Conservation (phyloP, 1,140 invertebrate species). For the Drosophila lini region DNA sequence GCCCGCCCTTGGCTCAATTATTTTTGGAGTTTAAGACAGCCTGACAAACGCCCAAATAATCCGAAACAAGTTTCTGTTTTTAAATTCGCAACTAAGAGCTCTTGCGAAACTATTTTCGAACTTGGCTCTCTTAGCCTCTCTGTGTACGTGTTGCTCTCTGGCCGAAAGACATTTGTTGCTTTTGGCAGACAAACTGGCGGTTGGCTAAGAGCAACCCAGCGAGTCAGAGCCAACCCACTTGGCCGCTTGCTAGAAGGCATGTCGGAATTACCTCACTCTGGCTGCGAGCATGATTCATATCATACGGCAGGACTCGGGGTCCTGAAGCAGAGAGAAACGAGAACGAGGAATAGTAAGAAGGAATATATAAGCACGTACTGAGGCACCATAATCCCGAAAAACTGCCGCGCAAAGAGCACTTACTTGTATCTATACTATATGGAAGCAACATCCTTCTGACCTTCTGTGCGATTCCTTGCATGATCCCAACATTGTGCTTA, state of each 20-base stretch:
- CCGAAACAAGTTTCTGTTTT: constrained; percentile 62
- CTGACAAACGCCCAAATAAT: constrained; percentile 60
- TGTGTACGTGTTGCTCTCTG: not conserved
- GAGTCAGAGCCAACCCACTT: constrained; percentile 12
- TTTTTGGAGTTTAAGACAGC: constrained; percentile 40
- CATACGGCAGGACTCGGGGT: constrained; percentile 6
- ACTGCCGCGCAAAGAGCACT: constrained; percentile 33
- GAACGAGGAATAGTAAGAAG: not conserved
- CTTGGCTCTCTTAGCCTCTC: constrained; percentile 5
- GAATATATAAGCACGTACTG: constrained; percentile 11
- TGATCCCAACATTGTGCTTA: not conserved
- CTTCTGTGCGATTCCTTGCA: constrained; percentile 1
- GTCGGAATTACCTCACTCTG: constrained; percentile 36
- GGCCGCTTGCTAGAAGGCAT: constrained; percentile 1
- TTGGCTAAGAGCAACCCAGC: constrained; percentile 1
- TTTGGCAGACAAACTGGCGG: constrained; percentile 43
- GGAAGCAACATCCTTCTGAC: not conserved
- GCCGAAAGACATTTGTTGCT: constrained; percentile 70
- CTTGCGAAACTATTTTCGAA: constrained; percentile 44
- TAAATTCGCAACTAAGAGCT: constrained; percentile 28
- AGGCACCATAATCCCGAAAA: constrained; percentile 24
- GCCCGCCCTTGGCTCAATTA: constrained; percentile 80
- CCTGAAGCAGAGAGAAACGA: not conserved
- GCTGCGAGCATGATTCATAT: constrained; percentile 35
- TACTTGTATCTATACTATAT: constrained; percentile 9